phyloP scores from a whole-genome alignment of 2,113 vertebrate genomes.

The Cnemophilus loriae region DNA sequence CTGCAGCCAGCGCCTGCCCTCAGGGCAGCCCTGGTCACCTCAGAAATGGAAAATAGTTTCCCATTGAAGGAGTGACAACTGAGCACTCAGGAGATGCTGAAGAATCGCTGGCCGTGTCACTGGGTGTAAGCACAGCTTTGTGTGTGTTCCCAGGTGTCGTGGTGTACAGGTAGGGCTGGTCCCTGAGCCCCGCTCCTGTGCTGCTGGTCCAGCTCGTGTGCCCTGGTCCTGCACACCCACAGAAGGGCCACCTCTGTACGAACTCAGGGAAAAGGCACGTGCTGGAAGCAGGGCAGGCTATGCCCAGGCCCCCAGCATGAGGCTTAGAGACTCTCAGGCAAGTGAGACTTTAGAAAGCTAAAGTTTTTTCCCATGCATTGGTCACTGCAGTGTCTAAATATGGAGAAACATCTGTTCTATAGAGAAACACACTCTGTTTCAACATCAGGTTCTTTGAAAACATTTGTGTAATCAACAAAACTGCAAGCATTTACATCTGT shows the following conservation, averaged over 20 bases:
- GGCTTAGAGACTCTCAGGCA: not conserved
- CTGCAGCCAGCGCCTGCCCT: not conserved
- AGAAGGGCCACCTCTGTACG: not conserved
- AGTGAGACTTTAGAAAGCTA: not conserved
- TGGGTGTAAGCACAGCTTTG: not conserved
- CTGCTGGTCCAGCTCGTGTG: not conserved
- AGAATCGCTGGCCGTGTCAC: not conserved
- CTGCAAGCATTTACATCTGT: not conserved
- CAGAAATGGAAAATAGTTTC: not conserved
- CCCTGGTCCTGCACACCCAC: not conserved
- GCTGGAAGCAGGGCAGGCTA: not conserved
- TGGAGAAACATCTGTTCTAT: not conserved
- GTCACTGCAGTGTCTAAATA: not conserved
- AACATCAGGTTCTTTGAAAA: not conserved
- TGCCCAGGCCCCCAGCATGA: fast-evolving
- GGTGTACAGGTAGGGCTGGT: not conserved
- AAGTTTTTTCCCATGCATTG: not conserved
- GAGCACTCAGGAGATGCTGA: not conserved
- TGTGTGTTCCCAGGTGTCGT: not conserved
- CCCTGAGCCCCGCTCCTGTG: fast-evolving
- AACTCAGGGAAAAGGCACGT: not conserved
- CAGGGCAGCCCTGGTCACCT: not conserved
- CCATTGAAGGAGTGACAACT: not conserved
- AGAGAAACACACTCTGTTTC: not conserved
- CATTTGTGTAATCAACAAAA: not conserved